Evolutionary conservation across 1,140 invertebrate species (phyloP), one percentile per base, ranked within the genome.

Genomic region (Oedothorax gibbosus): DNA sequence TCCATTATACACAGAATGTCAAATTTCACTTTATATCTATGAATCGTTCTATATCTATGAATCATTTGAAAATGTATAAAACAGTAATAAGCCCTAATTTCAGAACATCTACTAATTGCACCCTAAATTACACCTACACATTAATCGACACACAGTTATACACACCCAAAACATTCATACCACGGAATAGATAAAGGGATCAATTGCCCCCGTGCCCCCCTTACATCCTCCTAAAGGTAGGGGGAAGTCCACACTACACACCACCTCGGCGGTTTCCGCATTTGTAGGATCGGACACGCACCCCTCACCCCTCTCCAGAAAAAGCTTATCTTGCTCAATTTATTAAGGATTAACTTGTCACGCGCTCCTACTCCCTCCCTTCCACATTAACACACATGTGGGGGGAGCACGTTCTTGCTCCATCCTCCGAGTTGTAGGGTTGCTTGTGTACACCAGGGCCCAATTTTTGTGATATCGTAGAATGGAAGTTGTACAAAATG

Each of bases 311-410:
- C 71, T 35, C 35, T 35, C 35, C 71, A 50, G 4, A 68, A 84
- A 84, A 84, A 75, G 81, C 81, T 84, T 84, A 82, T 82, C 79
- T 77, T 82, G 85, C 85, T 86, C 85, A 86, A 86, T 86, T 86
- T 86, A 86, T 86, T 86, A 81, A 80, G 85, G 69, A 86, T 86
- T 86, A 86, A 82, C 78, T 82, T 86, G 85, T 86, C 85, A 83
- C 56, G 78, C 79, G 57, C 21, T 71, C 66, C 12, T 20, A 18
- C 7, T 35, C 18, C 10, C 18, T 15, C 56, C 65, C 66, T 49
- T n/a, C 49, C 54, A 54, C 75, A 68, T 68, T 68, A 68, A 68
- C 77, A 68, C 64, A 20, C 76, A 35, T 35, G 35, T 1, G 35
- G 35, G 35, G 35, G 35, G 35, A 35, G 35, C 35, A 35, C 35